Evolutionary conservation across 2,888 invertebrate species (phyloP), one percentile per base, ranked within the genome.

Genomic region (Penaeus monodon): DNA sequence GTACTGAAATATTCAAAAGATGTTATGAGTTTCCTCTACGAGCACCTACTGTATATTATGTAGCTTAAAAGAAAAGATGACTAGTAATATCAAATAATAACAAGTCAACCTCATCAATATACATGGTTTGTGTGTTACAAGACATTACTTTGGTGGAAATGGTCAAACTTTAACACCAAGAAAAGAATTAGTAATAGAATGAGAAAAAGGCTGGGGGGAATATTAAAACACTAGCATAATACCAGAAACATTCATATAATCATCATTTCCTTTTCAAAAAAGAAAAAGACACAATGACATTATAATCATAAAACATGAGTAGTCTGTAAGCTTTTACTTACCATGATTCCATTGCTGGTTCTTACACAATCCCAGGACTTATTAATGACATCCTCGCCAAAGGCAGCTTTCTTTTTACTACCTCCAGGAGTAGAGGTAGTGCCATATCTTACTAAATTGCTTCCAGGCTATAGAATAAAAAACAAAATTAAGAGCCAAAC

Each of bases 271-370:
- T 29, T 77, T 44, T 17, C 38, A 24, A 17, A 24, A 77, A 20
- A n/a, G 17, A 3, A 17, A 6, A 33, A 77, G n/a, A 29, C 17
- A 33, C 33, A 33, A 12, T 74, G 73, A 85, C 6, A 89, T 81
- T 20, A 87, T 86, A 12, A 77, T 70, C 81, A 91, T 27, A 89
- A 90, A 27, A 90, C 88, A 20, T 91, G 88, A 4, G 91, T 85
- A 44, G 90, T 82, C 7, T 90, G 90, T 10, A 27, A 66, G 14
- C 12, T 10, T 22, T 38, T 10, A 77, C 78, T 24, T 68, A 96
- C 97, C 96, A 99, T 98, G 85, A 99, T 98, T 2, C 99, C 99
- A 92, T 99, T 99, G 92, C 98, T 98, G 0, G 96, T 95, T 89
- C 99, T 94, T 0, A 98, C 96, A 91, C 96, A 96, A 92, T 98